A percentile compares a stretch with the other conserved stretches of the same genome.
These are phyloP conservation scores for Conopomorpha cramerella DNA, from an alignment of 1,140 invertebrate species.

Conservation along the genomic window DNA sequence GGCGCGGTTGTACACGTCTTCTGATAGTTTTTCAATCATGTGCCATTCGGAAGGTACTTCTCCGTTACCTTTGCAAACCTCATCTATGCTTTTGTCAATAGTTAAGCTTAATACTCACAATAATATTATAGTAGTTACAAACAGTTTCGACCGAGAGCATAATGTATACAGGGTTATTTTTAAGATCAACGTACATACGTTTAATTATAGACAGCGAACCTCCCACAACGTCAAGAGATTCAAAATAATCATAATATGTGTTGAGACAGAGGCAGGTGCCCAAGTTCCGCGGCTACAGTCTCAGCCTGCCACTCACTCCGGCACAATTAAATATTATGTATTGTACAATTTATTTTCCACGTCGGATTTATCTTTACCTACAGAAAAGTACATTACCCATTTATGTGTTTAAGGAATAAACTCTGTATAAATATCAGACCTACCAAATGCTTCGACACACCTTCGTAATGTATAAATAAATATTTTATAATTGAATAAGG, in stretches of 20 bases:
- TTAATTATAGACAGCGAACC: no score
- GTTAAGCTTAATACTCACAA: slow-evolving; percentile 54
- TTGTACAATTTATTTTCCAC: not conserved
- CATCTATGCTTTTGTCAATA: slow-evolving; percentile 34
- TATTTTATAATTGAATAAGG: not conserved
- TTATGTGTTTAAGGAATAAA: slow-evolving; percentile 25
- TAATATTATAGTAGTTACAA: slow-evolving; percentile 38
- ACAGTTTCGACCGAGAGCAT: slow-evolving; percentile 44
- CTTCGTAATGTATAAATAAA: no score
- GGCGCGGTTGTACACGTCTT: slow-evolving; percentile 28
- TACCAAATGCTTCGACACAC: not conserved
- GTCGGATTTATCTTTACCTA: not conserved
- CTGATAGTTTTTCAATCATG: slow-evolving; percentile 35
- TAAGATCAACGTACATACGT: no score
- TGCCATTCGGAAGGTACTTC: slow-evolving; percentile 47
- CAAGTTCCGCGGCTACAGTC: not conserved
- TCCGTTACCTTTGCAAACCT: slow-evolving; percentile 44
- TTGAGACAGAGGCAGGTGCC: not conserved
- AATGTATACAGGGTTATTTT: slow-evolving; percentile 59
- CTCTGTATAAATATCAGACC: slow-evolving; percentile 37
- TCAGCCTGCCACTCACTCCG: not conserved
- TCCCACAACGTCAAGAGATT: not conserved
- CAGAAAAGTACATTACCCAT: no score
- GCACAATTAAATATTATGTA: not conserved
- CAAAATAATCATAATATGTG: not conserved